phyloP scores from a whole-genome alignment of 2,797 vertebrate species.

The Cyprinodon diabolis region DNA sequence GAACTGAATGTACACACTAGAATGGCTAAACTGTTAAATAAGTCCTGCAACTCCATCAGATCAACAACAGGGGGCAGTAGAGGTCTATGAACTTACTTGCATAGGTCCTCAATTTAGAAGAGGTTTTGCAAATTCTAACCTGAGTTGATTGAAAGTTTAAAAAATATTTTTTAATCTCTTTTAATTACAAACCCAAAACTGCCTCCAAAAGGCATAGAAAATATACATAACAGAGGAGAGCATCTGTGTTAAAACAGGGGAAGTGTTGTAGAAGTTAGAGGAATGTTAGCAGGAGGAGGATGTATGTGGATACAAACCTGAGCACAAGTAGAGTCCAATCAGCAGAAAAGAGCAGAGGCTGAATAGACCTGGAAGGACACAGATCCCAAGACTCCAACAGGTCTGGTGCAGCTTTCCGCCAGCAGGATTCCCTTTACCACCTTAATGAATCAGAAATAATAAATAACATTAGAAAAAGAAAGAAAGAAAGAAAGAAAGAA shows the following conservation, averaged over 20 bases:
- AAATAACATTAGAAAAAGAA: background rate
- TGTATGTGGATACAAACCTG: conserved; percentile 35
- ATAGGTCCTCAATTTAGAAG: background rate
- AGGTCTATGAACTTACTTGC: too few species aligned
- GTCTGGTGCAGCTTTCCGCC: rapidly evolving
- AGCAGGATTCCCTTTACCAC: rapidly evolving
- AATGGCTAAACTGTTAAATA: background rate
- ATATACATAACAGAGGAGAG: background rate
- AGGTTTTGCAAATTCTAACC: background rate
- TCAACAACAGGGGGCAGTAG: conserved; percentile 1
- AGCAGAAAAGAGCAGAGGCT: conserved; percentile 1
- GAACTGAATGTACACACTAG: background rate
- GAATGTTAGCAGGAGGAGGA: background rate
- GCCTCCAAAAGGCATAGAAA: background rate
- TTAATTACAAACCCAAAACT: background rate
- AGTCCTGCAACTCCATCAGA: background rate
- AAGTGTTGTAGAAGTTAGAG: background rate
- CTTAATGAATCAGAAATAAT: conserved; percentile 15
- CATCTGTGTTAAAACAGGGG: background rate
- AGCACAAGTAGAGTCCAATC: conserved; percentile 21
- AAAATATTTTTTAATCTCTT: too few species aligned
- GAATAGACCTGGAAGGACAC: conserved; percentile 20
- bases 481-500: too few species aligned
- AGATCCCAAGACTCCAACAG: conserved; percentile 46
- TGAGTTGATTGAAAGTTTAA: background rate